Evolutionary conservation across 2,888 invertebrate genomes (phyloP).

Genomic region (Macaria notata): DNA sequence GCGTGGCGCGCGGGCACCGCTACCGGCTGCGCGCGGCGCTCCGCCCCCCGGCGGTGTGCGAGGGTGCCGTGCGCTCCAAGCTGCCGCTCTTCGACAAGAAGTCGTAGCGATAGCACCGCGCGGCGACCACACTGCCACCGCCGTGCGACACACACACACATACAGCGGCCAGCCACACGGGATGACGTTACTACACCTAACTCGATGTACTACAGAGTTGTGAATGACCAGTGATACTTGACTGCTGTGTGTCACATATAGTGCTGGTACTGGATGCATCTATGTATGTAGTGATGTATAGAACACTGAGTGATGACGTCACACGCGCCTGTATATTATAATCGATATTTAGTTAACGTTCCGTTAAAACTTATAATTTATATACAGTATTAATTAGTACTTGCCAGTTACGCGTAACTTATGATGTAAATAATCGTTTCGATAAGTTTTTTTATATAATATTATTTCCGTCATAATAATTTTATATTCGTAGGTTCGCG

Average conservation of each 20-base stretch:
- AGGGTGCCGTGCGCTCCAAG: slow-evolving; percentile 93
- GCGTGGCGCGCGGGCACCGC: slow-evolving; percentile 25
- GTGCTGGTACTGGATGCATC: too few species aligned
- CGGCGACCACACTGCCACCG: slow-evolving; percentile 10
- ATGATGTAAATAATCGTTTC: slow-evolving; percentile 61
- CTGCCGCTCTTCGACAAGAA: slow-evolving; percentile 90
- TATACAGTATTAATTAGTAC: slow-evolving; percentile 78
- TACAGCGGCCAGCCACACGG: background rate
- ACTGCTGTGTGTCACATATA: too few species aligned
- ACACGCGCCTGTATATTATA: slow-evolving; percentile 4
- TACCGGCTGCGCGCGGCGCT: slow-evolving; percentile 32
- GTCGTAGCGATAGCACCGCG: slow-evolving; percentile 52
- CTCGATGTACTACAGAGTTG: too few species aligned
- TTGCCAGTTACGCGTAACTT: slow-evolving; percentile 71
- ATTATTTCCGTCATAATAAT: slow-evolving; percentile 48
- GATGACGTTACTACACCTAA: background rate
- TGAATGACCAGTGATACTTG: too few species aligned
- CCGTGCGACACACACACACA: slow-evolving; percentile 1
- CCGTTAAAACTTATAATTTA: slow-evolving; percentile 59
- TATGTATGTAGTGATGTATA: too few species aligned
- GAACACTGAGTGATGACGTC: background rate
- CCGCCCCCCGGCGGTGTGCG: slow-evolving; percentile 88
- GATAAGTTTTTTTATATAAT: slow-evolving; percentile 19
- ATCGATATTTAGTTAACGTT: slow-evolving; percentile 20
- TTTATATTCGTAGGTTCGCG: slow-evolving; percentile 23